Base-by-base conservation (phyloP, 1,140 invertebrate genomes). In the Spodoptera litura region DNA sequence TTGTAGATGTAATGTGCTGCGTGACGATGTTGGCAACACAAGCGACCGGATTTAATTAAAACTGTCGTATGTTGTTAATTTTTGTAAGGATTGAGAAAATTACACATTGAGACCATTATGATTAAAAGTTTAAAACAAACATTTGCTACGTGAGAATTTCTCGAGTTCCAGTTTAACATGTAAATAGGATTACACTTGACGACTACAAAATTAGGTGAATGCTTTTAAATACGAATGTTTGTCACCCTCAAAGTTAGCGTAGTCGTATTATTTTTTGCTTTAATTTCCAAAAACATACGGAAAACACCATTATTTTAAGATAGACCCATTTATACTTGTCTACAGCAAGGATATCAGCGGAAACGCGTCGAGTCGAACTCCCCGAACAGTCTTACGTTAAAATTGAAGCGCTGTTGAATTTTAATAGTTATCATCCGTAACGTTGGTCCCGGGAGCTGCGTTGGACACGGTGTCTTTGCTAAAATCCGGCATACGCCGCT, bases 11-110 rank as follows among this genome's bases (percentile, higher is more conserved):
- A 89, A 91, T 89, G 88, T 86, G 88, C 87, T 79, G 85, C 75
- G 84, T 81, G 87, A 87, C 86, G 85, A 83, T 82, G 88, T 86
- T 78, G 74, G 77, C 82, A 80, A 85, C 87, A 89, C 88, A 88
- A 87, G 83, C 82, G 81, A 78, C 78, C 83, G 83, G 85, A 89
- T 91, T 90, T 89, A 91, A 91, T 92, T 91, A 88, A 91, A 68
- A 89, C 80, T 80, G 81, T 81, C 85, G 74, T 71, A 82, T 80
- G 79, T 78, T 56, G 62, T 44, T 75, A 75, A 77, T 77, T 68
- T 68, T 77, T 66, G 74, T 77, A 56, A 77, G 62, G 35, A 75
- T 75, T 75, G 12, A 12, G 38, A 53, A 38, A 75, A 64, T 75
- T 52, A 61, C n/a, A 51, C 55, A 35, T 75, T 75, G 51, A 20